Evolutionary conservation across 1,140 invertebrate genomes (phyloP).

Genomic region (Drosophila ogumai): DNA sequence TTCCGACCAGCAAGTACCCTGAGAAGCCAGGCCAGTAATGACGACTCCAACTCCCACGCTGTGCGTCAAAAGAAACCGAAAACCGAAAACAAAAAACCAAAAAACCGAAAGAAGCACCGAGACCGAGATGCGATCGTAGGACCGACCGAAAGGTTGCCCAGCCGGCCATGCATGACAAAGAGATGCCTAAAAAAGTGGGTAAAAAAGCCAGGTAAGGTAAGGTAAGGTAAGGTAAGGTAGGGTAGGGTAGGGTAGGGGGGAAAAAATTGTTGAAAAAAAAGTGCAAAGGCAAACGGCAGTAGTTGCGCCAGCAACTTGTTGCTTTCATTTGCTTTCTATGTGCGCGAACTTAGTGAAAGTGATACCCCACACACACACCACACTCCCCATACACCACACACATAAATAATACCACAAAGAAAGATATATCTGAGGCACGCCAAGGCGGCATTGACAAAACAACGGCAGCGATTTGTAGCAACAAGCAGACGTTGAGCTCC

Average conservation of each 20-base stretch:
- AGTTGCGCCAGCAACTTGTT: constrained; percentile 40
- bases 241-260: neutral
- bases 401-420: constrained; percentile 14
- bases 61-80: constrained; percentile 58
- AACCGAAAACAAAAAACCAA: constrained; percentile 1
- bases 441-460: constrained; percentile 44
- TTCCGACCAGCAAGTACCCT: neutral
- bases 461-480: constrained; percentile 68
- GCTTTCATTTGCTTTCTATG: constrained; percentile 81
- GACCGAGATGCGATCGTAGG: constrained; percentile 9
- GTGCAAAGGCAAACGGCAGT: constrained; percentile 36
- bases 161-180: constrained; percentile 51
- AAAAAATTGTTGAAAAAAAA: constrained; percentile 2
- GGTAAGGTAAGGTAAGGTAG: neutral
- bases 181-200: constrained; percentile 2
- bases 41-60: constrained; percentile 72
- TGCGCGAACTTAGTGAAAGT: constrained; percentile 77
- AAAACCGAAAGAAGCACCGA: constrained; percentile 21
- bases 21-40: constrained; percentile 5
- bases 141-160: constrained; percentile 52
- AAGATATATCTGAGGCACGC: constrained; percentile 25
- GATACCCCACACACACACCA: constrained; percentile 54
- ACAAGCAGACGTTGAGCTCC: constrained; percentile 21
- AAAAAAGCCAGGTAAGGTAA: neutral
- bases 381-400: constrained; percentile 15